Base-by-base conservation (phyloP, 37 sponge, comb jelly and placozoan genomes). In the Spongia lamella region DNA sequence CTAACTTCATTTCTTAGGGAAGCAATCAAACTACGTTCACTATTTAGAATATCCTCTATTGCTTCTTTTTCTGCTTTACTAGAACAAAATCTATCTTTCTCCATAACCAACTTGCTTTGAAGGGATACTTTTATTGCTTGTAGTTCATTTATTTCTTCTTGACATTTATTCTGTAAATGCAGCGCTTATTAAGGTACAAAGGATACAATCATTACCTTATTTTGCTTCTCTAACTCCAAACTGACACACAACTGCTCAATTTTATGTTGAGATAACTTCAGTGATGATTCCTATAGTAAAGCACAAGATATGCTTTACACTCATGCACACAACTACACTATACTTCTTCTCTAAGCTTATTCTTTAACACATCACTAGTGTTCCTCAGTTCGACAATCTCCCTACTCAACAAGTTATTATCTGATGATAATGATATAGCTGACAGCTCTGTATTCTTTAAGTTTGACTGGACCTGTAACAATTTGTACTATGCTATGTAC, bases 201-300 rank as follows among this genome's bases (percentile, higher is more conserved):
- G 32, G 66, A 4, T n/a, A n/a, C n/a, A n/a, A n/a, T n/a, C n/a
- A n/a, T n/a, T 15, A 70, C 70, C 51, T 21, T 70, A 22, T 14
- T 52, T 47, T 25, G 47, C 24, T 5, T 47, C 4, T 70, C 70
- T 4, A 49, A 30, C 52, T 70, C 53, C n/a, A 27, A 27, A 20
- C 32, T 21, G 15, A 47, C 25, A 7, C 51, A 22, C 9, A 51
- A 30, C 51, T 70, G 70, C 27, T 70, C 53, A 25, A 43, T 30
- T 16, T 70, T 70, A 7, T 70, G 70, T 50, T 70, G 53, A 0
- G 20, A 14, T 38, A 70, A 26, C 30, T 21, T 47, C 22, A 70
- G 26, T 70, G 70, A 51, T 29, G 70, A 51, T 29, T 25, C 30
- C 70, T 70, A 49, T 17, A 17, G 1, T 14, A 51, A 7, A 5